These are phyloP conservation scores for Periparus ater DNA, from an alignment of 2,797 vertebrate genomes.

Conservation along the genomic window DNA sequence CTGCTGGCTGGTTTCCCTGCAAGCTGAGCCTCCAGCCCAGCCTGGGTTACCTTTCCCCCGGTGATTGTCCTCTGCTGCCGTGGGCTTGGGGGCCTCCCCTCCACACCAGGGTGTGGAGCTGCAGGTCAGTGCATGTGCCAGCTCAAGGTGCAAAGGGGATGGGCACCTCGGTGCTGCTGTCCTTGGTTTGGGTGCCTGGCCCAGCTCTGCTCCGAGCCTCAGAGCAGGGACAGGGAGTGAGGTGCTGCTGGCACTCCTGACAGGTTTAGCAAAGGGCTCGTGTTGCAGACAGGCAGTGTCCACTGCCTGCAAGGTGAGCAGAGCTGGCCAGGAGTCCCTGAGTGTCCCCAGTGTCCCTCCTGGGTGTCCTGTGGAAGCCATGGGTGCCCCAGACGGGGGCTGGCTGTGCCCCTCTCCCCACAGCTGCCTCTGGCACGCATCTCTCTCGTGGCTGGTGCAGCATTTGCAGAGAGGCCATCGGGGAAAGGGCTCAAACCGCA, in stretches of 20 bases:
- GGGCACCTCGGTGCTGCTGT: rapidly evolving
- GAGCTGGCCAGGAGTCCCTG: background rate
- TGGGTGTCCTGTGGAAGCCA: rapidly evolving
- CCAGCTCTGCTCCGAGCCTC: background rate
- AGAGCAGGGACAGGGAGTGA: rapidly evolving
- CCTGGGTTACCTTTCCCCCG: rapidly evolving
- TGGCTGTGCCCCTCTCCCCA: background rate
- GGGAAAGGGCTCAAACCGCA: background rate
- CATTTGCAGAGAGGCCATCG: background rate
- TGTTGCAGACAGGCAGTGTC: rapidly evolving
- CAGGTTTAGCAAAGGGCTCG: rapidly evolving
- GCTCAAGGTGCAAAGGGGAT: rapidly evolving
- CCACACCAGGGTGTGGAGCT: rapidly evolving
- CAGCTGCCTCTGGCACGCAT: rapidly evolving
- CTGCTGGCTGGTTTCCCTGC: background rate
- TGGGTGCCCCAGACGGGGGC: background rate
- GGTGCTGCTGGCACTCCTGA: rapidly evolving
- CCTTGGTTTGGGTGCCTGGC: background rate
- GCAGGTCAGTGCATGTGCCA: rapidly evolving
- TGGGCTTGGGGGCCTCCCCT: background rate
- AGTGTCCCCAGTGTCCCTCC: background rate
- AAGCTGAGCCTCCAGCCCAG: background rate
- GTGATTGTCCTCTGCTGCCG: background rate
- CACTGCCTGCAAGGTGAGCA: rapidly evolving
- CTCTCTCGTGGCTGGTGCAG: rapidly evolving